Evolutionary conservation across 1,140 invertebrate species (phyloP).

Genomic region (Agrypnia vestita): DNA sequence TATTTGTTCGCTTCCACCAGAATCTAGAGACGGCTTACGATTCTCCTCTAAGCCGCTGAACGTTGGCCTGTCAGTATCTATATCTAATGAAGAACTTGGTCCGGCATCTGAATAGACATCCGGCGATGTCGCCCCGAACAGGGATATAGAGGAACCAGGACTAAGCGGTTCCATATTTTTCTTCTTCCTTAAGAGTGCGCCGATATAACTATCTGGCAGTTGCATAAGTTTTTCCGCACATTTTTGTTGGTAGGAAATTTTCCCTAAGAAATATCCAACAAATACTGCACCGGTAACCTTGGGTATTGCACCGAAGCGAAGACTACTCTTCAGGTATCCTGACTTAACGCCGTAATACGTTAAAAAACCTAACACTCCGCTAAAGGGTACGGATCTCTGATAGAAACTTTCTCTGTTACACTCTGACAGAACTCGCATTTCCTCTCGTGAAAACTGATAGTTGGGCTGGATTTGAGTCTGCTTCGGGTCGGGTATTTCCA

Average conservation of each 20-base stretch:
- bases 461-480: neutral
- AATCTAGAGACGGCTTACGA: slow-evolving; percentile 14
- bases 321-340: slow-evolving; percentile 67
- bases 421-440: slow-evolving; percentile 75
- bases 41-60: slow-evolving; percentile 70
- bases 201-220: slow-evolving; percentile 67
- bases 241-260: slow-evolving; percentile 78
- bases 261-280: slow-evolving; percentile 79
- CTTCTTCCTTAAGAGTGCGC: slow-evolving; percentile 26
- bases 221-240: slow-evolving; percentile 81
- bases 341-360: slow-evolving; percentile 75
- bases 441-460: slow-evolving; percentile 73
- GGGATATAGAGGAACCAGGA: slow-evolving; percentile 8
- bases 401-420: slow-evolving; percentile 80
- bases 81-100: slow-evolving; percentile 62
- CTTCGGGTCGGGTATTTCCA: neutral
- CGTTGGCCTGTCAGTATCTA: slow-evolving; percentile 69
- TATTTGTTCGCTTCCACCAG: neutral
- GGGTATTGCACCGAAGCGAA: slow-evolving; percentile 74
- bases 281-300: slow-evolving; percentile 74
- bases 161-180: slow-evolving; percentile 1
- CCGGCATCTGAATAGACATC: slow-evolving; percentile 41
- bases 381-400: slow-evolving; percentile 77
- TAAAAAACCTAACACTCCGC: slow-evolving; percentile 69
- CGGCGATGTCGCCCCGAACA: slow-evolving; percentile 34